Base-by-base conservation (phyloP, 2,113 vertebrate genomes). In the Sturnus vulgaris region DNA sequence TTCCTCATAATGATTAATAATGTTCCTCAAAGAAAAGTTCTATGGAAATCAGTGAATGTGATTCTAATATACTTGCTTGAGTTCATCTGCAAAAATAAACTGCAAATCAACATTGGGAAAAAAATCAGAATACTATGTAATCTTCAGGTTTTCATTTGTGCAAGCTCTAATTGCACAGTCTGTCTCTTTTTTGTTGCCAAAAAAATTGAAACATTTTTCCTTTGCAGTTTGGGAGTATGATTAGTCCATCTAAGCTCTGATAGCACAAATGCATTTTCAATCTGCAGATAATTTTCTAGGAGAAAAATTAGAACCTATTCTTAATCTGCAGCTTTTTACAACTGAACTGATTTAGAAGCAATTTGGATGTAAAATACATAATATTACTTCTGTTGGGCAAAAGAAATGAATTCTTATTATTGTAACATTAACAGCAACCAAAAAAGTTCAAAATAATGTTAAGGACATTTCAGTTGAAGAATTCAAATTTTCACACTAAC, bases 401-500 rank as follows among this genome's bases (percentile, higher is more conserved):
- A 91, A 75, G 4, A 82, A 66, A 82, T 47, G 79, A 75, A 88
- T 81, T 76, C 20, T 89, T 73, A 73, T 69, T 25, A 35, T 83
- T 78, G 28, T 15, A 72, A 68, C 13, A 65, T 66, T 86, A 89
- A 30, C 70, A 85, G 44, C 44, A 89, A 35, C 35, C 60, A 80
- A 83, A 89, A 91, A 95, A 44, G 64, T 63, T 86, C 77, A 64
- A 79, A 53, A 88, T 76, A 37, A 69, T 28, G 4, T n/a, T 69
- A 96, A 95, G 78, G 93, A 92, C 57, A 95, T 94, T 82, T 92
- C 60, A 85, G 69, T 76, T 88, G 59, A 92, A 96, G 88, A 95
- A 93, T 96, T 76, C 17, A 4, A 90, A 96, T 70, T 95, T 97
- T 95, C 92, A 92, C 4, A 4, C 95, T 83, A 94, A 86, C 47